These are phyloP conservation scores for Actinia equina DNA, from an alignment of 64 coral and sea anemone genomes.

Conservation along the genomic window DNA sequence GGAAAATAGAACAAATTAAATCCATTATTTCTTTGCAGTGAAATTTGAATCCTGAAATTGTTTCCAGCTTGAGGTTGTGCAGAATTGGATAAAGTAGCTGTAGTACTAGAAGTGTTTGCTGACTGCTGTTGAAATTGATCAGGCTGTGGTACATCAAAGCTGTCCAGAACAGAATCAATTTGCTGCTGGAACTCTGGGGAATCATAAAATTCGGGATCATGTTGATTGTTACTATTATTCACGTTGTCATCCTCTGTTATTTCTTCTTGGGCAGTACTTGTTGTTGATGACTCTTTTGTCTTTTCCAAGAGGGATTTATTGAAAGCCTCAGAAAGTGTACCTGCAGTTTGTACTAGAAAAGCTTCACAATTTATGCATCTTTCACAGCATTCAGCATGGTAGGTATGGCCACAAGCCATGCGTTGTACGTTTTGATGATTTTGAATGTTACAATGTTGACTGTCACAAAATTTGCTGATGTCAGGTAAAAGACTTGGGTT, in stretches of 20 bases:
- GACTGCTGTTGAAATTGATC: neutral
- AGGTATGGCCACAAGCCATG: conserved; percentile 13
- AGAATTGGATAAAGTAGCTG: neutral
- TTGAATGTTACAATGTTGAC: neutral
- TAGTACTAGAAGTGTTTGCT: no score
- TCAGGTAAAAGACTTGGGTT: neutral
- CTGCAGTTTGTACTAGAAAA: conserved; percentile 5
- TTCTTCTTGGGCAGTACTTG: neutral
- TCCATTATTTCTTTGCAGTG: neutral
- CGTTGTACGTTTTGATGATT: neutral
- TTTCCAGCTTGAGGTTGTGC: neutral
- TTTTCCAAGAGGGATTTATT: neutral
- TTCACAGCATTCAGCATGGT: neutral
- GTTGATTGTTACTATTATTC: neutral
- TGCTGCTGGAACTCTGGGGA: neutral
- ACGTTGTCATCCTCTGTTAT: neutral
- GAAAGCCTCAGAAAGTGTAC: conserved; percentile 17
- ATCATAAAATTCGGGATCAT: conserved; percentile 11
- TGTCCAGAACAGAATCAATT: conserved; percentile 4
- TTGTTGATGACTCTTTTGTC: neutral
- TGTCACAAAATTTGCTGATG: conserved; percentile 13
- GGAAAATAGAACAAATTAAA: no score
- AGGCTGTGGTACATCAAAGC: conserved; percentile 34
- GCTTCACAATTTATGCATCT: conserved; percentile 6
- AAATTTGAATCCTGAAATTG: neutral